phyloP scores from a whole-genome alignment of 2,888 invertebrate genomes.

The Trichogramma dendrolimi region DNA sequence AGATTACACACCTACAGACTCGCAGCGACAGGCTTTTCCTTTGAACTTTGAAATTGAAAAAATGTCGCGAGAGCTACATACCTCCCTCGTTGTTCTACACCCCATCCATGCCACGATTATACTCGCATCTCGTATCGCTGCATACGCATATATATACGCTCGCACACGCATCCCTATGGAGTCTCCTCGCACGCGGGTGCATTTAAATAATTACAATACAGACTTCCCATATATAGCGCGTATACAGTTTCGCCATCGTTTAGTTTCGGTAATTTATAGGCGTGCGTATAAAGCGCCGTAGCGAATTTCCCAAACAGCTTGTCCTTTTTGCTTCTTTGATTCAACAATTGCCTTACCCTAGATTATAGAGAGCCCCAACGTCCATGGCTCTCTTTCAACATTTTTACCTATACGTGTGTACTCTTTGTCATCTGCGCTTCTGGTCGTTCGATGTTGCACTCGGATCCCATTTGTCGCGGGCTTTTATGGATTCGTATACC shows the following conservation, averaged over 20 bases:
- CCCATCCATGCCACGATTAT: conserved; percentile 5
- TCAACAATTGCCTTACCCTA: not conserved
- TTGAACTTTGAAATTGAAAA: conserved; percentile 26
- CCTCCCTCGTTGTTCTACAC: not conserved
- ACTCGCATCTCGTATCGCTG: conserved; percentile 14
- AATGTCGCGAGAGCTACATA: conserved; percentile 10
- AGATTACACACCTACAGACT: conserved; percentile 12
- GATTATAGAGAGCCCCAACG: too few species aligned
- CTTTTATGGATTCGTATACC: conserved; percentile 10
- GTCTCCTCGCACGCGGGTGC: conserved; percentile 30
- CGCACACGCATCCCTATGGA: conserved; percentile 6
- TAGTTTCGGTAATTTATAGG: conserved; percentile 50
- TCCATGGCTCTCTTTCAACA: too few species aligned
- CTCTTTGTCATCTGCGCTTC: conserved; percentile 19
- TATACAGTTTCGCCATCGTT: conserved; percentile 36
- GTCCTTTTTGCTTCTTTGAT: conserved; percentile 18
- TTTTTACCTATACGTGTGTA: not conserved
- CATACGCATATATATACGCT: not conserved
- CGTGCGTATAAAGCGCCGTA: conserved; percentile 37
- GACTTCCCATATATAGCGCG: too few species aligned
- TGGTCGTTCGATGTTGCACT: not conserved
- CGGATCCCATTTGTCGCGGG: conserved; percentile 16
- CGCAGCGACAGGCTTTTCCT: not conserved
- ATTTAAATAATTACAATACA: conserved; percentile 52
- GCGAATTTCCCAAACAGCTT: conserved; percentile 39